Base-by-base conservation (phyloP, 2,113 vertebrate species). In the Cryptotis parvus region DNA sequence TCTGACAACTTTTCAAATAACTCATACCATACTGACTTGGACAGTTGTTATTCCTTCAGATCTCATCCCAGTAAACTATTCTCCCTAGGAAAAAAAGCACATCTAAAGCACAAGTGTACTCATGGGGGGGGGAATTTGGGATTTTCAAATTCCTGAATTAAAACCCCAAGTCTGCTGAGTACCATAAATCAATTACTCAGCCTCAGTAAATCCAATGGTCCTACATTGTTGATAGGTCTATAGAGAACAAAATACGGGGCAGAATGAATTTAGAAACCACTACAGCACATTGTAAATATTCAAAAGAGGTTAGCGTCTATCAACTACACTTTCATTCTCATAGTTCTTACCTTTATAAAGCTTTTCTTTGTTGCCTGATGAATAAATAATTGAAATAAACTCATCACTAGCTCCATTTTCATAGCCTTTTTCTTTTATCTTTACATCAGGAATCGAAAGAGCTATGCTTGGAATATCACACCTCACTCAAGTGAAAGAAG, bases 111-210 rank as follows among this genome's bases (percentile, higher is more conserved):
- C 18, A 61, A 24, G 24, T 24, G 7, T 61, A 61, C 6, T 26
- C 26, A 26, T 24, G 2, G 49, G 52, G 45, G 45, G 26, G 68
- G 24, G 77, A 6, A 7, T 73, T 69, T 87, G 16, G 35, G 8
- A 84, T 3, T 87, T 45, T 80, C 33, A 90, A 58, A 81, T 12
- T 79, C 9, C 4, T 69, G 27, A 4, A 69, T 69, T 85, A 78
- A 82, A 49, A 88, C 75, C 55, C 18, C 58, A 91, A 66, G 12
- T 70, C 35, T 66, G 11, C 33, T 35, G n/a, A n/a, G n/a, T n/a
- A 79, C 61, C 72, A n/a, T n/a, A n/a, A 39, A 58, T 52, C 83
- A 72, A 27, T 77, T 68, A 24, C 49, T 37, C 83, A 94, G 75
- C 18, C 18, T 91, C 16, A 8, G 24, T n/a, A 86, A 89, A 79